These are phyloP conservation scores for Sturnira hondurensis DNA, from an alignment of 2,113 vertebrate species.

Conservation along the genomic window DNA sequence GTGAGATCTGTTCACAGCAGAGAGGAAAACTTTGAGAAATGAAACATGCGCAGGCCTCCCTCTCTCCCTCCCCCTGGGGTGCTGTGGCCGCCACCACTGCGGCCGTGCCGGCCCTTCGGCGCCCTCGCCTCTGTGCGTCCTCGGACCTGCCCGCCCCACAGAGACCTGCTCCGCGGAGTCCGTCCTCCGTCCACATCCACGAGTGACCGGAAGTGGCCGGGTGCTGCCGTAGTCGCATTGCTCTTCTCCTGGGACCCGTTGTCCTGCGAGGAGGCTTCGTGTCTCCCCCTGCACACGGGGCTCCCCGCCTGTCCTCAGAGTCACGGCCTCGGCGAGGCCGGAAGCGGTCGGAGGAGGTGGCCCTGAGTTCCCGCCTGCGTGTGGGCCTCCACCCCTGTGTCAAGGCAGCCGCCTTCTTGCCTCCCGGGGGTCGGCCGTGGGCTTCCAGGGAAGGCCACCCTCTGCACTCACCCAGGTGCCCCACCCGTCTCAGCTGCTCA, in stretches of 20 bases:
- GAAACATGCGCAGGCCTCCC: neutral
- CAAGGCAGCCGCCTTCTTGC: neutral
- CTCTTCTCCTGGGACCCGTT: rapidly evolving
- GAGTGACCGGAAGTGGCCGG: neutral
- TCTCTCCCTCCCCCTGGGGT: neutral
- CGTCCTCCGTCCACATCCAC: rapidly evolving
- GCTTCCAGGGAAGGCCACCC: neutral
- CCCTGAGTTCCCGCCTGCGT: no score
- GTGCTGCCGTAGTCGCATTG: rapidly evolving
- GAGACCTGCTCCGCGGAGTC: rapidly evolving
- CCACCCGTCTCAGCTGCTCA: neutral
- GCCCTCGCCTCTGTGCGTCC: no score
- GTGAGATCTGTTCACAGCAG: neutral
- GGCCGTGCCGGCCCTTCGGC: no score
- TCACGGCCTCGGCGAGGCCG: rapidly evolving
- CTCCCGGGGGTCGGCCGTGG: neutral
- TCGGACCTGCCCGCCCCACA: no score
- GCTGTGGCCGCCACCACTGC: rapidly evolving
- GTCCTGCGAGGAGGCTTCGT: no score
- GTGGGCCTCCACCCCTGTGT: neutral
- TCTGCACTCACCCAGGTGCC: neutral
- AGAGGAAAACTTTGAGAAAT: neutral
- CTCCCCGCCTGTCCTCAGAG: rapidly evolving
- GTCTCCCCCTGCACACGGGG: neutral
- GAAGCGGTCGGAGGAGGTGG: no score